Base-by-base conservation (phyloP, 2,888 invertebrate species). In the Chironomus riparius region DNA sequence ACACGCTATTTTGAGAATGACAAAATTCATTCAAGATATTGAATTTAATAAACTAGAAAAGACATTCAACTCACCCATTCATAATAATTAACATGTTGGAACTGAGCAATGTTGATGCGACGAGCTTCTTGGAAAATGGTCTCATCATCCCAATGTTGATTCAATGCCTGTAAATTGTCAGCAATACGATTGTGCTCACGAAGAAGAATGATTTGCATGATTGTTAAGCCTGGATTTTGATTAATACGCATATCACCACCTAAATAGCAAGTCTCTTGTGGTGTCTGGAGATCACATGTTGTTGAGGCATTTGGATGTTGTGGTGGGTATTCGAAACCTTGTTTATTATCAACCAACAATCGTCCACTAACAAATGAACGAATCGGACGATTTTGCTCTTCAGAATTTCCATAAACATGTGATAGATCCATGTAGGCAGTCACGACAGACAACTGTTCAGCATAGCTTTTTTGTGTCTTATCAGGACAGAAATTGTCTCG, bases 361-460 rank as follows among this genome's bases (percentile, higher is more conserved):
- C 90, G 86, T 0, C 95, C 95, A 0, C 90, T 90, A 62, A 85
- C 84, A 80, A 88, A 88, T 7, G 89, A 87, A 6, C 95, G 86
- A 21, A 94, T 85, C 24, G 88, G 87, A 7, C 86, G 85, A 15
- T 90, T 89, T 78, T 91, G 88, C 48, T 87, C 85, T 13, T 87
- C 86, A 2, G 87, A 90, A 77, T 90, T 92, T 0, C 95, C 95
- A 80, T 95, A 95, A 1, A 94, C 91, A 47, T 92, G 83, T 0
- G 94, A 94, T 3, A 91, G 85, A 81, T 95, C 94, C 85, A 94
- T 84, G 82, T 85, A 92, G 12, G 90, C 89, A 28, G 92, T 91
- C 0, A 92, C 90, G 12, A 86, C 86, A 7, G 89, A 87, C 47
- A 91, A 79, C 91, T 91, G 79, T 50, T 71, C 61, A 12, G 68